Conservation (phyloP, 2,888 invertebrate species). For the Schrankia costaestrigalis region DNA sequence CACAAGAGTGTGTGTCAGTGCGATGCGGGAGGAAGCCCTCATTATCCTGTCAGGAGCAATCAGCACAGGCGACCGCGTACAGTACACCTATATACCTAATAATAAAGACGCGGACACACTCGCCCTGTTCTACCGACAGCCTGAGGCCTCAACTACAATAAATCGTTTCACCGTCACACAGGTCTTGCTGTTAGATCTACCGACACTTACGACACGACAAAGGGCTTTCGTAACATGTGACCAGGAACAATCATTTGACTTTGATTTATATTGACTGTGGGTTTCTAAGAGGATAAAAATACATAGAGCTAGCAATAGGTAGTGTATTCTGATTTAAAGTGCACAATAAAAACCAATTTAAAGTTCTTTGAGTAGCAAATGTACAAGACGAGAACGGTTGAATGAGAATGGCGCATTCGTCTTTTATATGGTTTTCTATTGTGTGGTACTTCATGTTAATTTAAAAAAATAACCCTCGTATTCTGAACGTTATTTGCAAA, state of each 20-base stretch:
- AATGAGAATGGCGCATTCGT: neutral
- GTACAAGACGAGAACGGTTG: neutral
- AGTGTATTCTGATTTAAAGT: neutral
- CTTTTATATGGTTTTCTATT: no score
- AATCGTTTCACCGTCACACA: constrained; percentile 21
- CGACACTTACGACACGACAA: no score
- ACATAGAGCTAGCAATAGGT: no score
- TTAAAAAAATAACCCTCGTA: no score
- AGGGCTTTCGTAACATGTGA: constrained; percentile 6
- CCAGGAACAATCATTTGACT: neutral
- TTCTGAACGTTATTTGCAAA: no score
- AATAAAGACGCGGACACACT: constrained; percentile 46
- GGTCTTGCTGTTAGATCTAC: constrained; percentile 19
- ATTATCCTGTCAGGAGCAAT: constrained; percentile 79
- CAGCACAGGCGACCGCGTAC: constrained; percentile 51
- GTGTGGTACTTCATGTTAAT: no score
- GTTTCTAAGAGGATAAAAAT: no score
- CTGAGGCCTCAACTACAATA: constrained; percentile 28
- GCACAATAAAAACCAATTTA: constrained; percentile 3
- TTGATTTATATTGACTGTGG: neutral
- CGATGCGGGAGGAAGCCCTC: constrained; percentile 75
- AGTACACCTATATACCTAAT: constrained; percentile 37
- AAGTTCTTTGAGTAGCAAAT: constrained; percentile 8
- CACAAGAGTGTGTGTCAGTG: constrained; percentile 55
- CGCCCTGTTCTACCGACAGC: constrained; percentile 34